Percentiles rank a stretch among this genome's conserved stretches.
phyloP scores from a whole-genome alignment of 2,888 invertebrate species.

The Mellilla xanthometata region DNA sequence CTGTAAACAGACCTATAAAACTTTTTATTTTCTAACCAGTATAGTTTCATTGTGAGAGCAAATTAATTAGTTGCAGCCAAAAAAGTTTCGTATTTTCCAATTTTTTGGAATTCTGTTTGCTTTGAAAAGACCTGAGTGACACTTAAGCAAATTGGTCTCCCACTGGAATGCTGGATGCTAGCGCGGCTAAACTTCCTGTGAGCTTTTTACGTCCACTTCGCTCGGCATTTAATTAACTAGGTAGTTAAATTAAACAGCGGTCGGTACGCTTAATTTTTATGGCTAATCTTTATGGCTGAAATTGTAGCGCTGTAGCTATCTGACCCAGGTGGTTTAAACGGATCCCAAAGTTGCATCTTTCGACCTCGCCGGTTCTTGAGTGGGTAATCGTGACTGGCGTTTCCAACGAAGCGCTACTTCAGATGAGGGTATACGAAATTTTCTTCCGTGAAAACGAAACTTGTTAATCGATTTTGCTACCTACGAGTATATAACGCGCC shows the following conservation, averaged over 20 bases:
- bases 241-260: conserved; percentile 36
- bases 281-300: background rate
- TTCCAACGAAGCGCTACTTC: no score
- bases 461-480: no score
- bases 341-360: background rate
- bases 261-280: conserved; percentile 6
- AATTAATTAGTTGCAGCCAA: no score
- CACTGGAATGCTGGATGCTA: conserved; percentile 20
- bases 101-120: conserved; percentile 9
- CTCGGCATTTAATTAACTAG: conserved; percentile 35
- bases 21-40: no score
- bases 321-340: background rate
- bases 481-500: no score
- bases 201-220: conserved; percentile 30
- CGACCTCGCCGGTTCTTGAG: no score
- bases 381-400: no score
- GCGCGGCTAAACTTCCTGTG: conserved; percentile 31
- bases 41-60: no score
- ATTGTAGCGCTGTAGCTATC: background rate
- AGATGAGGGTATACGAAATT: no score
- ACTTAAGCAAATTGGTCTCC: conserved; percentile 35
- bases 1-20: no score
- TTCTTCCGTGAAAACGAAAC: no score
- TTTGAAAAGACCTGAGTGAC: conserved; percentile 33
- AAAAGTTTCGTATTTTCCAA: conserved; percentile 13